Evolutionary conservation across 2,797 vertebrate genomes (phyloP), one percentile per base, ranked within the genome.

Genomic region (Propithecus deckenii): DNA sequence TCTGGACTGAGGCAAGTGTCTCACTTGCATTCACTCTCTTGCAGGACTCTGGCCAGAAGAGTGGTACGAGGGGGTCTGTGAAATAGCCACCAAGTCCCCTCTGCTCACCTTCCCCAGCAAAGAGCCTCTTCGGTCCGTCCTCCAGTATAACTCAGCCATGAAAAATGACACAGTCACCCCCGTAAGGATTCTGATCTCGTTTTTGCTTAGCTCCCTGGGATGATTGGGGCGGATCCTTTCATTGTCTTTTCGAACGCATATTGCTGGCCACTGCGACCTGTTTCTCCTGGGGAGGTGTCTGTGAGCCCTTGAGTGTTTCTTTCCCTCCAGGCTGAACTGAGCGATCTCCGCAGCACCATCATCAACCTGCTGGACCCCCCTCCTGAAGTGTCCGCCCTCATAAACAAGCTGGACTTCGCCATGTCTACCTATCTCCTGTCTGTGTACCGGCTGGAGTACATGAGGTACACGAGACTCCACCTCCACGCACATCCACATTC

Each of bases 351-450:
- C 8, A 99, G 99, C 96, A 99, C 99, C 97, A 99, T 99, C 97
- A 99, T 99, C 98, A 99, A 99, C 98, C 98, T 99, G 92, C 98
- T 99, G 97, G 99, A 99, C 97, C 99, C 99, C 12, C 99, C 99
- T 57, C 99, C 99, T 0, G 99, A 99, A 93, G 99, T 99, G 43
- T 99, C 99, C 0, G 99, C 99, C 0, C 98, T 99, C 97, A 99
- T 99, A 98, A 99, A 99, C 99, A 99, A 99, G 84, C 97, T 99
- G 98, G 99, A 99, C 98, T 99, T 99, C 6, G 99, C 99, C 96
- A 99, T 99, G 99, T 99, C 99, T 55, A 99, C 99, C 7, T 99
- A 99, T 85, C 98, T 99, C 86, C 99, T 99, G 72, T 99, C 99
- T 7, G 99, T 99, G 15, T 99, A 99, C 96, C 99, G 99, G n/a